A percentile compares a stretch with the other conserved stretches of the same genome.
These are phyloP conservation scores for Aporophyla lueneburgensis DNA, from an alignment of 2,888 invertebrate species.

Conservation along the genomic window DNA sequence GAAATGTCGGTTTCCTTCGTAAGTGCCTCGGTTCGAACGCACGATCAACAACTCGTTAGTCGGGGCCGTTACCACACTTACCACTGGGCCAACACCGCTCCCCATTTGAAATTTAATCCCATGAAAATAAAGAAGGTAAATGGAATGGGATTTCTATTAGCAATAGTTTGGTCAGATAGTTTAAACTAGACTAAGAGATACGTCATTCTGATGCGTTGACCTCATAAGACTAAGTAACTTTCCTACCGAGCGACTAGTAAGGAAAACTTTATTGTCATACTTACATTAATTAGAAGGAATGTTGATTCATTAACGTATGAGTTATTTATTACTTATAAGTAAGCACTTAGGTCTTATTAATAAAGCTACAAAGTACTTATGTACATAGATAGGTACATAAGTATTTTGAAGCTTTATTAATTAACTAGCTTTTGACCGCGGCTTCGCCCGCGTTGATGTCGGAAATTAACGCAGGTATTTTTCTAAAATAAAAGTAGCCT, in stretches of 20 bases:
- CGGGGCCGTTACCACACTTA: too few relatives aligned
- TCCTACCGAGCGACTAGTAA: conserved; percentile 60
- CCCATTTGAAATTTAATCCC: too few relatives aligned
- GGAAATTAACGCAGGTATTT: too few relatives aligned
- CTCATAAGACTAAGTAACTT: conserved; percentile 69
- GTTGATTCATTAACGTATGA: conserved; percentile 1
- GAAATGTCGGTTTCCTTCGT: too few relatives aligned
- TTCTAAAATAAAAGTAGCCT: too few relatives aligned
- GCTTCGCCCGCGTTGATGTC: too few relatives aligned
- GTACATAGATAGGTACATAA: too few relatives aligned
- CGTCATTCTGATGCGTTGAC: conserved; percentile 70
- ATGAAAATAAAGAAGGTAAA: background rate
- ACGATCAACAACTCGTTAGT: too few relatives aligned
- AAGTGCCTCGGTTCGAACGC: too few relatives aligned
- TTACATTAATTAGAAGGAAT: conserved; percentile 2
- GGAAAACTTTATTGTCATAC: conserved; percentile 34
- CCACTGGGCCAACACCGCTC: too few relatives aligned
- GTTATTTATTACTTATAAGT: background rate
- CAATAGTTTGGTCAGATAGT: background rate
- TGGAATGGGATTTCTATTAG: background rate
- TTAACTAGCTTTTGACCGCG: too few relatives aligned
- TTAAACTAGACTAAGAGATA: conserved; percentile 28
- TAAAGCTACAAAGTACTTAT: background rate
- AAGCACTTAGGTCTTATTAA: background rate
- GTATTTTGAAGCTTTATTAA: too few relatives aligned